Base-by-base conservation (phyloP, 2,888 invertebrate genomes). In the Tachystola acroxantha region DNA sequence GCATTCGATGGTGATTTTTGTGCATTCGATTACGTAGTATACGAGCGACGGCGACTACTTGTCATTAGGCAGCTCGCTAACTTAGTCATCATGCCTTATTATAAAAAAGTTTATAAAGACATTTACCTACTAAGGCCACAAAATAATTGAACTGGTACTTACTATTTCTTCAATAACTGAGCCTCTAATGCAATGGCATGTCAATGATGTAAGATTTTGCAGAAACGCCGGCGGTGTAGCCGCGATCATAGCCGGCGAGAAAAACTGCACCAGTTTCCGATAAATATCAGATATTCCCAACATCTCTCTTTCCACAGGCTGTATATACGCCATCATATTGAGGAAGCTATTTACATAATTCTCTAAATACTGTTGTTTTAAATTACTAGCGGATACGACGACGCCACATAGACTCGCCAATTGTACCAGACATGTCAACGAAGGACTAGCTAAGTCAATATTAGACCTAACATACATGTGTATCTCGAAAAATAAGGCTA, bases 371-470 rank as follows among this genome's bases (percentile, higher is more conserved):
- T 81, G 77, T 41, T 79, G 79, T 49, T 84, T 86, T 3, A 77
- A 44, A 44, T 74, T 72, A 40, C 57, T 67, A 3, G 66, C 69
- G 1, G 75, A 74, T 1, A 82, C 69, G 2, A 80, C 70, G 2
- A 73, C 71, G 2, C 86, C 86, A 42, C 82, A 82, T 12, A 86
- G 58, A 54, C 85, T 84, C 4, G 85, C 86, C 39, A 97, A 77
- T 66, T 96, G 96, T 7, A 94, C 92, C 30, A 97, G 82, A 71
- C 96, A 96, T 35, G 91, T 93, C 39, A 96, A 76, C 0, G 95
- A 93, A 43, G 94, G 93, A 64, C 93, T 93, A 6, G 93, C 90
- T 53, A 96, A 82, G 29, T 93, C 91, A 12, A 92, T 91, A 62
- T 92, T 91, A 29, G 90, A 89, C 31, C 96, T 88, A 3, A 96